phyloP scores from a whole-genome alignment of 2,797 vertebrate genomes.

The Arrhamphus sclerolepis region DNA sequence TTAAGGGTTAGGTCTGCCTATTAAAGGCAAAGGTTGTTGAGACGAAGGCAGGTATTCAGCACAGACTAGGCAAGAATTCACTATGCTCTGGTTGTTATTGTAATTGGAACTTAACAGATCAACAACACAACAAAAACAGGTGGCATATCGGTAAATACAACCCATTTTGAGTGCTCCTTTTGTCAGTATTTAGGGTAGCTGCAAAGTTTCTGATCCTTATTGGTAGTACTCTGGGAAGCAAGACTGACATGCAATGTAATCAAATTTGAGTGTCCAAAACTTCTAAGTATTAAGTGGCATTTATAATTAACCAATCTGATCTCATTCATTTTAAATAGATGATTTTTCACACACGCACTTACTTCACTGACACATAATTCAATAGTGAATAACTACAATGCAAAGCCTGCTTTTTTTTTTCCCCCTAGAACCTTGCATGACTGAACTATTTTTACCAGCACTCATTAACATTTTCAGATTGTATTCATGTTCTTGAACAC shows the following conservation, averaged over 20 bases:
- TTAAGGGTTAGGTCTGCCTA: slow-evolving; percentile 35
- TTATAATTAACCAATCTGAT: slow-evolving; percentile 7
- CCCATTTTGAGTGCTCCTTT: background rate
- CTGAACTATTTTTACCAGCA: too few species aligned
- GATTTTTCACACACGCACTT: too few species aligned
- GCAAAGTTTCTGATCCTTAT: background rate
- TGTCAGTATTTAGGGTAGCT: too few species aligned
- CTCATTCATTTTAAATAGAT: background rate
- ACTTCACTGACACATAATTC: too few species aligned
- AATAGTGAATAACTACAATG: too few species aligned
- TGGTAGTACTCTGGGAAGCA: background rate
- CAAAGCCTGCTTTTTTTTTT: too few species aligned
- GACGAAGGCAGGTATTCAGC: slow-evolving; percentile 13
- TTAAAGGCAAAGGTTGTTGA: slow-evolving; percentile 54
- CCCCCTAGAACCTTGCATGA: too few species aligned
- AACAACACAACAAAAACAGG: slow-evolving; percentile 10
- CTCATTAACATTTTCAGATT: background rate
- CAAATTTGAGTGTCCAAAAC: slow-evolving; percentile 7
- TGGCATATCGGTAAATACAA: background rate
- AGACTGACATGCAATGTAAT: slow-evolving; percentile 2
- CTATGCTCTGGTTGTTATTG: slow-evolving; percentile 14
- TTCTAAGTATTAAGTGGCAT: background rate
- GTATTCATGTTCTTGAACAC: slow-evolving; percentile 1
- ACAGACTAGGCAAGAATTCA: slow-evolving; percentile 1
- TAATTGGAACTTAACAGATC: background rate